A percentile compares a stretch with the other conserved stretches of the same genome.
Conservation (phyloP, 2,797 vertebrate genomes). For the Sphenodon punctatus region DNA sequence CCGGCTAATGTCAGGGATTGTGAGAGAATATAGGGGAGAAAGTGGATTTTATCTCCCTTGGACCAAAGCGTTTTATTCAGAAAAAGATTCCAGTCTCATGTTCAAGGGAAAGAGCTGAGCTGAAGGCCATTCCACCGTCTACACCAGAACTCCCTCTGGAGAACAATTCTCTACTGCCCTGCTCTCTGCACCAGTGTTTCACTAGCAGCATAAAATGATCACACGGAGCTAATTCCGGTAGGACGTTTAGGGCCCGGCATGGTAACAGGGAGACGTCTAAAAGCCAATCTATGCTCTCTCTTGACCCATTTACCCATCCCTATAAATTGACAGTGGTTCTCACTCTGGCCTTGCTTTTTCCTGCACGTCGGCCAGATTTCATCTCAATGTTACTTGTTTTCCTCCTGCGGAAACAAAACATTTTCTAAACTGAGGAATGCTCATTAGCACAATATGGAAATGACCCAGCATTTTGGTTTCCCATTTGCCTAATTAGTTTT, state of each 20-base stretch:
- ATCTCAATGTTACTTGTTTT: constrained; percentile 11
- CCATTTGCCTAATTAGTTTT: constrained; percentile 68
- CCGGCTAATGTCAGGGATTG: no score
- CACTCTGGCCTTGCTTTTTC: background rate
- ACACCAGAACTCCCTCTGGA: no score
- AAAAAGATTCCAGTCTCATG: no score
- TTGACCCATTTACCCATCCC: background rate
- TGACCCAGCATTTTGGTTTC: constrained; percentile 67
- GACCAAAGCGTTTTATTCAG: no score
- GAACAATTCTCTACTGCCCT: no score
- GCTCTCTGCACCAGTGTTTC: no score
- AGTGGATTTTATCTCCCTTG: no score
- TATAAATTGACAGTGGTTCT: background rate
- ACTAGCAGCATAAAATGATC: no score
- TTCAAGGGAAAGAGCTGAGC: no score
- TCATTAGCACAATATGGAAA: constrained; percentile 59
- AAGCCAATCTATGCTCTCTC: background rate
- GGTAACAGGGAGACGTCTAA: background rate
- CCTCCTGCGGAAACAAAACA: constrained; percentile 42
- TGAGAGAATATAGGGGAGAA: no score
- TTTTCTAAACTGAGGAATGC: constrained; percentile 50
- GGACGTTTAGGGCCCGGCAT: background rate
- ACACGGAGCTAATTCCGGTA: background rate
- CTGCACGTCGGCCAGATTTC: background rate
- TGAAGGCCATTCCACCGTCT: no score